Conservation (phyloP, 2,888 invertebrate species). For the Hylaea fasciaria region DNA sequence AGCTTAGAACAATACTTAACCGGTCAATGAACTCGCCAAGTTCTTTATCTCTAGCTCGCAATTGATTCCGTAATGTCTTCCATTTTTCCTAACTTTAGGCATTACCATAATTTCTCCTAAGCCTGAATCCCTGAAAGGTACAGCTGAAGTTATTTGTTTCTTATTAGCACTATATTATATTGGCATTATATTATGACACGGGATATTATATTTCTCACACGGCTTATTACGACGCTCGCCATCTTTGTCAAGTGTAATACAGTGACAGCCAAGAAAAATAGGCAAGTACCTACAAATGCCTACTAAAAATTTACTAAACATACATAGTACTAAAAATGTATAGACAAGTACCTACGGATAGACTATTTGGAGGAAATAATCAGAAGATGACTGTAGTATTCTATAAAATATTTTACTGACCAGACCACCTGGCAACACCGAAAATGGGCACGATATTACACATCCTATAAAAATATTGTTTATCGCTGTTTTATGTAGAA, state of each 20-base stretch:
- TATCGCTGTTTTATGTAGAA: too few relatives aligned
- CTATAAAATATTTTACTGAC: too few relatives aligned
- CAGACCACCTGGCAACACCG: too few relatives aligned
- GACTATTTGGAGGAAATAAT: too few relatives aligned
- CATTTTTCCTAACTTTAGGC: conserved; percentile 6
- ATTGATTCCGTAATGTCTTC: conserved; percentile 5
- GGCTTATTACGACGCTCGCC: not conserved
- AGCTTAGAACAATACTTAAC: not conserved
- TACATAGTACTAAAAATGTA: too few relatives aligned
- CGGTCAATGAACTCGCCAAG: conserved; percentile 4
- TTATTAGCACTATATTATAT: not conserved
- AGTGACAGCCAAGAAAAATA: not conserved
- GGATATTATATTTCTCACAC: not conserved
- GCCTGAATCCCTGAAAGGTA: not conserved
- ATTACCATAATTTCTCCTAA: conserved; percentile 11
- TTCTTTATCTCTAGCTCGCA: not conserved
- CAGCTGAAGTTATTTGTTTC: conserved; percentile 1
- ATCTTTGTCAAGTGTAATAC: not conserved
- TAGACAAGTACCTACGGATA: too few relatives aligned
- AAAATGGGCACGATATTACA: too few relatives aligned
- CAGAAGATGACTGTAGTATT: too few relatives aligned
- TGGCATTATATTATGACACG: not conserved
- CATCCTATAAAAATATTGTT: too few relatives aligned
- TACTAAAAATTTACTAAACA: too few relatives aligned
- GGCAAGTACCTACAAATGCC: too few relatives aligned